These are phyloP conservation scores for Drosophila tani DNA, from an alignment of 1,140 invertebrate species.

Conservation along the genomic window DNA sequence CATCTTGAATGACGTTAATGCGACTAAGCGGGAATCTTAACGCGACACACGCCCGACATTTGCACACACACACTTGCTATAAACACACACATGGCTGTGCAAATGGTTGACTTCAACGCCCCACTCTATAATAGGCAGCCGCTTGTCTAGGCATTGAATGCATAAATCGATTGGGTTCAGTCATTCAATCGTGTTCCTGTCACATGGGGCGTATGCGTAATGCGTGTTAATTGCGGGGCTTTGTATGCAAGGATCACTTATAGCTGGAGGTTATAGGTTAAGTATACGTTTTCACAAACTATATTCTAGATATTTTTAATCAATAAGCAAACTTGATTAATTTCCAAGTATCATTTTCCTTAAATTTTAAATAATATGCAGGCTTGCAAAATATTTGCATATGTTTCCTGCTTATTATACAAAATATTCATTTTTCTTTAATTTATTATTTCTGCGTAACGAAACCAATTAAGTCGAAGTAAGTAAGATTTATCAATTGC, in stretches of 20 bases:
- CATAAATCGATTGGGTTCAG: conserved; percentile 36
- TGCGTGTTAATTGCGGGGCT: conserved; percentile 51
- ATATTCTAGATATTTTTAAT: too few relatives aligned
- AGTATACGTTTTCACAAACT: too few relatives aligned
- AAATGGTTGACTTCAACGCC: conserved; percentile 28
- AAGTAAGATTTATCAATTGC: conserved; percentile 14
- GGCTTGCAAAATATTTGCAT: too few relatives aligned
- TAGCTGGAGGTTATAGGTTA: background rate
- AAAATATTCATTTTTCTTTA: too few relatives aligned
- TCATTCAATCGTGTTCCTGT: conserved; percentile 12
- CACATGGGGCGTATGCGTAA: conserved; percentile 59
- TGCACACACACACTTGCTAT: conserved; percentile 3
- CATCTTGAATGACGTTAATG: conserved; percentile 77
- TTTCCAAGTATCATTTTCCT: background rate
- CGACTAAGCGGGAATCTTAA: conserved; percentile 71
- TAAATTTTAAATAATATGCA: background rate
- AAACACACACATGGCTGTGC: conserved; percentile 17
- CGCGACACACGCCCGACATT: conserved; percentile 28
- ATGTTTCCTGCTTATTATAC: background rate
- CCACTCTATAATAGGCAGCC: conserved; percentile 33
- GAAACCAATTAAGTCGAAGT: conserved; percentile 5
- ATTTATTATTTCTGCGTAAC: conserved; percentile 6
- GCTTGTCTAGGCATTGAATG: conserved; percentile 22
- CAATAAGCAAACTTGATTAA: background rate
- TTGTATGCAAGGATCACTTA: conserved; percentile 23